phyloP scores from a whole-genome alignment of 2,113 vertebrate genomes.

The Zootoca vivipara region DNA sequence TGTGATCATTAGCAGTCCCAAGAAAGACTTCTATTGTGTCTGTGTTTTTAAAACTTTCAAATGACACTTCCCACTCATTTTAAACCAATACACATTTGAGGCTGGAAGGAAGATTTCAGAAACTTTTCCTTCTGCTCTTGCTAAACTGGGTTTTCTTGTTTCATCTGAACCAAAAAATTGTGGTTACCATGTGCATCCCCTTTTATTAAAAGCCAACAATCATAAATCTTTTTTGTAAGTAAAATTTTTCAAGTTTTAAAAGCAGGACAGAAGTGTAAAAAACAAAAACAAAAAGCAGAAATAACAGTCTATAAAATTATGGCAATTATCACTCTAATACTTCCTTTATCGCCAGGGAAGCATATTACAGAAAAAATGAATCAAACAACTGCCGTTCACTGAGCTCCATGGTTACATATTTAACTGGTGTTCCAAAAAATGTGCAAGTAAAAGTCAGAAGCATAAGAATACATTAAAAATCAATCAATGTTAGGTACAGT shows the following conservation, averaged over 20 bases:
- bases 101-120: neutral
- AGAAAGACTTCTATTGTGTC: neutral
- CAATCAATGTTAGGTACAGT: neutral
- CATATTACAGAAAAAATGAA: neutral
- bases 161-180: neutral
- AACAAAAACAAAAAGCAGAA: neutral
- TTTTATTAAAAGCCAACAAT: neutral
- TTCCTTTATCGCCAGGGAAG: neutral
- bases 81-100: neutral
- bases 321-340: neutral
- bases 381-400: neutral
- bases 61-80: neutral
- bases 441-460: neutral
- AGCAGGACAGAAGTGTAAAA: neutral
- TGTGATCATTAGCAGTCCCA: neutral
- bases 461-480: accelerated
- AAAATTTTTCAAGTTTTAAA: neutral
- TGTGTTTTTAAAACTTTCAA: too few species aligned
- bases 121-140: neutral
- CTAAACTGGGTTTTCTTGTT: neutral
- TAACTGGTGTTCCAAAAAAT: accelerated
- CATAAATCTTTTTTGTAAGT: neutral
- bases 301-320: neutral
- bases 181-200: neutral
- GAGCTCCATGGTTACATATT: conserved; percentile 11